Evolutionary conservation across 2,888 invertebrate species (phyloP).

Genomic region (Copidosoma aretas): DNA sequence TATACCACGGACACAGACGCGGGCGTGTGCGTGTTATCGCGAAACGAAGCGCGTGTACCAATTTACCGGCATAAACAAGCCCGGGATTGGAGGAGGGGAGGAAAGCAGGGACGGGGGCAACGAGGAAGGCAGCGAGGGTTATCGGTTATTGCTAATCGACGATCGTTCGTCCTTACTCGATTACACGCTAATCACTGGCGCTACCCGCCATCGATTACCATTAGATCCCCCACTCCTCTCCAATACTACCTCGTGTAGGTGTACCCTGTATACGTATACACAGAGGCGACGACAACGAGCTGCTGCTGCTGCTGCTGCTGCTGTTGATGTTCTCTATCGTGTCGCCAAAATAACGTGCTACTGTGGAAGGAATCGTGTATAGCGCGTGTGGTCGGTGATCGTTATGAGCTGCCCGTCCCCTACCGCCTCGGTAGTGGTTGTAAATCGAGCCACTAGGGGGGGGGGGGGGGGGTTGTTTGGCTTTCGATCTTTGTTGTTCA

Average conservation of each 20-base stretch:
- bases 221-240: slow-evolving; percentile 12
- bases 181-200: slow-evolving; percentile 57
- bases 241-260: too few species aligned
- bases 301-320: too few species aligned
- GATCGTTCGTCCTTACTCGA: slow-evolving; percentile 57
- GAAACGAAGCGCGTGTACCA: slow-evolving; percentile 46
- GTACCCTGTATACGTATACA: too few species aligned
- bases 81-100: neutral
- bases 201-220: slow-evolving; percentile 38
- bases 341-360: too few species aligned
- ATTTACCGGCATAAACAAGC: slow-evolving; percentile 48
- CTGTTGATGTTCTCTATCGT: too few species aligned
- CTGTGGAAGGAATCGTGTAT: neutral
- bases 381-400: neutral
- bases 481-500: too few species aligned
- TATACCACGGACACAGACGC: neutral
- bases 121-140: slow-evolving; percentile 43
- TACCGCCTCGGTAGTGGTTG: neutral
- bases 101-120: slow-evolving; percentile 11
- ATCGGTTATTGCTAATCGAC: slow-evolving; percentile 58
- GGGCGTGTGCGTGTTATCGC: slow-evolving; percentile 18
- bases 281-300: too few species aligned
- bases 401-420: too few species aligned
- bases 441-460: neutral
- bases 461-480: too few species aligned